Evolutionary conservation across 2,113 vertebrate genomes (phyloP).

Genomic region (Amazona vittata): DNA sequence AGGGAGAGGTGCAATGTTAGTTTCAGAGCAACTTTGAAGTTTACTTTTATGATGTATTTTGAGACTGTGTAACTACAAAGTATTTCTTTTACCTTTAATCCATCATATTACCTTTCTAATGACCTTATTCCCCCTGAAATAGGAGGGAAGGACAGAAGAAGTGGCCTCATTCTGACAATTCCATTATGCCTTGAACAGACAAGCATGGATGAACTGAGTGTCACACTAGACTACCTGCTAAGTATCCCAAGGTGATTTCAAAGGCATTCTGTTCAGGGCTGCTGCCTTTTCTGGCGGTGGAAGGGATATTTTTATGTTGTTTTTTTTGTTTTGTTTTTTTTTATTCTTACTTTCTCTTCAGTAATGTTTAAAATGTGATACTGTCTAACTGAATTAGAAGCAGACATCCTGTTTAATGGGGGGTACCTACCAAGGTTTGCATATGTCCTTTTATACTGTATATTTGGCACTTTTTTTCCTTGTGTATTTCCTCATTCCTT

Average conservation of each 20-base stretch:
- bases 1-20: not conserved
- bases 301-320: not conserved
- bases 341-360: not conserved
- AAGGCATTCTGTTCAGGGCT: constrained; percentile 26
- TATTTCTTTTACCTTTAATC: not conserved
- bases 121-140: constrained; percentile 3
- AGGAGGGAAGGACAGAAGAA: constrained; percentile 98
- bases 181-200: constrained; percentile 96
- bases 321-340: too few species aligned
- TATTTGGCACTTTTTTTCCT: not conserved
- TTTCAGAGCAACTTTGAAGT: not conserved
- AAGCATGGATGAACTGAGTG: constrained; percentile 96
- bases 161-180: constrained; percentile 97
- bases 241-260: constrained; percentile 93
- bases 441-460: not conserved
- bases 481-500: not conserved
- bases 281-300: not conserved
- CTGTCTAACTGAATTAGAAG: not conserved
- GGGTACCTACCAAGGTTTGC: not conserved
- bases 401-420: not conserved
- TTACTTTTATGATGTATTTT: not conserved
- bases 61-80: not conserved
- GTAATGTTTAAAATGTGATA: not conserved
- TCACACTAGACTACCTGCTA: constrained; percentile 95
- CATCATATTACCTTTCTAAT: not conserved